phyloP scores from a whole-genome alignment of 2,797 vertebrate species.

The Sciurus carolinensis region DNA sequence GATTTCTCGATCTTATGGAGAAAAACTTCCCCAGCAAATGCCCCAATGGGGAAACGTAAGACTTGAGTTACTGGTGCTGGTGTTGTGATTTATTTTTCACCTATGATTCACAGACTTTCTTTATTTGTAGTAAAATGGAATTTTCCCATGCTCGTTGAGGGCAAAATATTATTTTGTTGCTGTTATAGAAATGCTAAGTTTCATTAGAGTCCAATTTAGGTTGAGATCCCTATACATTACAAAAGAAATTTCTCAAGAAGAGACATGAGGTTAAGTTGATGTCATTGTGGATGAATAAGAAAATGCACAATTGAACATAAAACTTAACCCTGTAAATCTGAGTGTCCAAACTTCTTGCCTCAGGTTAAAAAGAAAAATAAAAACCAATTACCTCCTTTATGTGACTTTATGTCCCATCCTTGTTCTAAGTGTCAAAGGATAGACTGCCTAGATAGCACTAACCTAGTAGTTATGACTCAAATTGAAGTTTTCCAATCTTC shows the following conservation, averaged over 20 bases:
- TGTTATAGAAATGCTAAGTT: constrained; percentile 31
- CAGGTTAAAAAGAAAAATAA: background rate
- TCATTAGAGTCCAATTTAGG: constrained; percentile 47
- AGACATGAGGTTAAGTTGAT: background rate
- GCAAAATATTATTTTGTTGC: constrained; percentile 1
- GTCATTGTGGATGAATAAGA: background rate
- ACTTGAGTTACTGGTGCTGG: background rate
- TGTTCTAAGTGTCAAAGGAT: constrained; percentile 14
- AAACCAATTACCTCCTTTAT: background rate
- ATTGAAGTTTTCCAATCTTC: background rate
- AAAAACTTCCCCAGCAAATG: background rate
- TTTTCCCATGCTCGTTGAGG: background rate
- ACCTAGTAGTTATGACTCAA: background rate
- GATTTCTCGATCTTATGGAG: constrained; percentile 17
- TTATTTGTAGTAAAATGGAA: constrained; percentile 47
- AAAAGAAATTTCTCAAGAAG: background rate
- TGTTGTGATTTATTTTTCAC: background rate
- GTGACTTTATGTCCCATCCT: background rate
- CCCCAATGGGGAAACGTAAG: background rate
- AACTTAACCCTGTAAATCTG: background rate
- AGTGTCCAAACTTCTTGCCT: constrained; percentile 28
- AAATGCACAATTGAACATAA: constrained; percentile 13
- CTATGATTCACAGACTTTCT: background rate
- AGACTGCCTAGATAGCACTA: background rate
- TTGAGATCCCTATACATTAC: constrained; percentile 21